Conservation (phyloP, 2,888 invertebrate genomes). For the Epirrhoe alternata region DNA sequence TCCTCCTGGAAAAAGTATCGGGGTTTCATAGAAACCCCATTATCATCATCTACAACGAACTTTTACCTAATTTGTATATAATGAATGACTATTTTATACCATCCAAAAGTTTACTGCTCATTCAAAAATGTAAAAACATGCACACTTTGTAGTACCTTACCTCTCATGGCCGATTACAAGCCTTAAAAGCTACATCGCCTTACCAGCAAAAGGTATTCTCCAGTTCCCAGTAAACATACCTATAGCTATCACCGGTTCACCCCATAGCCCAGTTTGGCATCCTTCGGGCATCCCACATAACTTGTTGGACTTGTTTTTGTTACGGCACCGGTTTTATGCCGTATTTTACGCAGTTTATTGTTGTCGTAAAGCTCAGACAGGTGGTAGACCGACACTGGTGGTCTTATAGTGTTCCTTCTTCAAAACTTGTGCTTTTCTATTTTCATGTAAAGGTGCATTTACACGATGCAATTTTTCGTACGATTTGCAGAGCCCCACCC, state of each 20-base stretch:
- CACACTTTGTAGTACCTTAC: no score
- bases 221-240: constrained; percentile 1
- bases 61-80: no score
- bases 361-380: constrained; percentile 11
- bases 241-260: constrained; percentile 21
- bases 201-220: neutral
- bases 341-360: constrained; percentile 17
- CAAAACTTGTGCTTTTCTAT: no score
- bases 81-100: no score
- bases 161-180: neutral
- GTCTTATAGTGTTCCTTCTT: neutral
- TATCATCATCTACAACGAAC: no score
- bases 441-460: no score
- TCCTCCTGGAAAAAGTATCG: no score
- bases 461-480: no score
- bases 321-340: constrained; percentile 21
- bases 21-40: no score
- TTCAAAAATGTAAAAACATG: no score
- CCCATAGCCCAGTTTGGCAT: constrained; percentile 23
- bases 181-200: neutral
- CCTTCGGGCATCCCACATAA: constrained; percentile 14
- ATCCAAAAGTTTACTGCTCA: no score
- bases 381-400: constrained; percentile 9
- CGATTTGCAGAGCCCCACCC: no score
- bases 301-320: constrained; percentile 27